These are phyloP conservation scores for Hydropsyche betteni DNA, from an alignment of 2,888 invertebrate species.

Conservation along the genomic window DNA sequence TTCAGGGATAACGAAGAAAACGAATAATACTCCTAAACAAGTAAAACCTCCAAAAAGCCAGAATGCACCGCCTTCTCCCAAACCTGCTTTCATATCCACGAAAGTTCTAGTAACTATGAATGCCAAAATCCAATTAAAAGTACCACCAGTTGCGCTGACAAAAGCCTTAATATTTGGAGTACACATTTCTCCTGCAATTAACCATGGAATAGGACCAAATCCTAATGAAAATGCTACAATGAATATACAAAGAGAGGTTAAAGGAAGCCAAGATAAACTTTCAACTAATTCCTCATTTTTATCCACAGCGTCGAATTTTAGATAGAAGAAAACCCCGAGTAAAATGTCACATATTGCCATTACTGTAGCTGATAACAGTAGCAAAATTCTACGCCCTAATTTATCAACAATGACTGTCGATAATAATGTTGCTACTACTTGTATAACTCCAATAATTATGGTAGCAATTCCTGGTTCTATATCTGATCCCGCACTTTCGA, in stretches of 20 bases:
- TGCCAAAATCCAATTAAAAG: slow-evolving; percentile 83
- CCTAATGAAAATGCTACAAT: slow-evolving; percentile 84
- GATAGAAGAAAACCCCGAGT: slow-evolving; percentile 77
- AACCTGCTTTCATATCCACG: slow-evolving; percentile 63
- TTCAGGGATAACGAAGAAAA: slow-evolving; percentile 73
- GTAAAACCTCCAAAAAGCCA: slow-evolving; percentile 79
- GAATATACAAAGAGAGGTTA: slow-evolving; percentile 78
- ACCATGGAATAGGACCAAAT: slow-evolving; percentile 89
- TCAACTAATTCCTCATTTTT: slow-evolving; percentile 59
- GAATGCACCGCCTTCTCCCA: slow-evolving; percentile 74
- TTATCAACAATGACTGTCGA: slow-evolving; percentile 83
- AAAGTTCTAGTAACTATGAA: slow-evolving; percentile 84
- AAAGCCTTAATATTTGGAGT: slow-evolving; percentile 80
- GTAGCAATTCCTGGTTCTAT: slow-evolving; percentile 71
- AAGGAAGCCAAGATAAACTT: slow-evolving; percentile 76
- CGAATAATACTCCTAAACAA: slow-evolving; percentile 72
- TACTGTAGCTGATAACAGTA: slow-evolving; percentile 74
- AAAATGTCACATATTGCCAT: slow-evolving; percentile 76
- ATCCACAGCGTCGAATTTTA: slow-evolving; percentile 58
- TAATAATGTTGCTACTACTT: slow-evolving; percentile 78
- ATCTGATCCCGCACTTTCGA: slow-evolving; percentile 70
- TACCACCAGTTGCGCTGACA: slow-evolving; percentile 80
- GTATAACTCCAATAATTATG: slow-evolving; percentile 85
- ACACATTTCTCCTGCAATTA: slow-evolving; percentile 84
- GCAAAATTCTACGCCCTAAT: slow-evolving; percentile 79